These are phyloP conservation scores for Conus betulinus DNA, from an alignment of 1,140 invertebrate genomes.

Conservation along the genomic window DNA sequence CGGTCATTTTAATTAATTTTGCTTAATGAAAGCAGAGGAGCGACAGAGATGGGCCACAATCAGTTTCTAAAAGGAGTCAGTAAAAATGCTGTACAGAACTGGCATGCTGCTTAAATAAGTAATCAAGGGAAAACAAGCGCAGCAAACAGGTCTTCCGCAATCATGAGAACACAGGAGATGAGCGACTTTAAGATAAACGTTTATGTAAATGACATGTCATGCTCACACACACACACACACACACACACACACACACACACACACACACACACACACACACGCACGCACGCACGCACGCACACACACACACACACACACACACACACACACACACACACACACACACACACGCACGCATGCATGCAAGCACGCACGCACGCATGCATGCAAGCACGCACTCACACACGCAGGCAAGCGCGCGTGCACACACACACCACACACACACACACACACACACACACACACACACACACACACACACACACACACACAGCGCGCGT, in stretches of 20 bases:
- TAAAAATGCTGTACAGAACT: too few relatives aligned
- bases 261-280: conserved; percentile 5
- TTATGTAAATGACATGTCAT: too few relatives aligned
- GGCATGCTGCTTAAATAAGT: too few relatives aligned
- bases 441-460: conserved; percentile 10
- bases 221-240: neutral
- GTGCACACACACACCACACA: neutral
- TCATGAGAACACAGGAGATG: too few relatives aligned
- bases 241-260: conserved; percentile 10
- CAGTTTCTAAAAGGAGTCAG: too few relatives aligned
- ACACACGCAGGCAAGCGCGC: neutral
- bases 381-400: neutral
- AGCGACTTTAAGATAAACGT: too few relatives aligned
- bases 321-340: neutral
- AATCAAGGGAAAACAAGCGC: too few relatives aligned
- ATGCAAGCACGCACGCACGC: neutral
- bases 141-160: too few relatives aligned
- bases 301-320: neutral
- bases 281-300: neutral
- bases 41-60: too few relatives aligned
- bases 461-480: conserved; percentile 7
- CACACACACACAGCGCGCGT: neutral
- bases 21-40: too few relatives aligned
- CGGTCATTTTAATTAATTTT: too few relatives aligned
- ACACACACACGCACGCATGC: neutral